Conservation (phyloP, 2,888 invertebrate genomes). For the Hirtodrosophila cameraria region DNA sequence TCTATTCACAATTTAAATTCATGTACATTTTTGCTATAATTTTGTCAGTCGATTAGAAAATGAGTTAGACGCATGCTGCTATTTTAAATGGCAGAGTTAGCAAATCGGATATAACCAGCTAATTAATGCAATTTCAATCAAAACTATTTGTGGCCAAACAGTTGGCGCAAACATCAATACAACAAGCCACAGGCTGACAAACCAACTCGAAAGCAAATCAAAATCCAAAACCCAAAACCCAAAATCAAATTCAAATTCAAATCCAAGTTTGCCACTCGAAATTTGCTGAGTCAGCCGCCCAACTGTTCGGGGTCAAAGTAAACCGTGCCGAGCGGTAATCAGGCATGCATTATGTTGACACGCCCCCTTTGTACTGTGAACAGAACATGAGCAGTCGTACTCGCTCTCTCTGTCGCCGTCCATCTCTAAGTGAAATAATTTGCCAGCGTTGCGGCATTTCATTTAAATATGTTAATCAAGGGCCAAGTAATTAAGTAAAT, state of each 20-base stretch:
- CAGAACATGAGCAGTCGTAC: slow-evolving; percentile 40
- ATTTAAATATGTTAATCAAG: slow-evolving; percentile 72
- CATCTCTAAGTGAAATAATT: slow-evolving; percentile 45
- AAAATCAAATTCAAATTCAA: slow-evolving; percentile 14
- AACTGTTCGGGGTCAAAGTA: slow-evolving; percentile 2
- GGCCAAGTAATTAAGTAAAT: slow-evolving; percentile 77
- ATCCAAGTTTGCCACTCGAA: slow-evolving; percentile 11
- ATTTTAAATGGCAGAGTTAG: not conserved
- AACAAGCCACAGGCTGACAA: slow-evolving; percentile 1
- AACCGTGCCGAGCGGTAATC: slow-evolving; percentile 32
- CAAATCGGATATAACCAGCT: slow-evolving; percentile 7
- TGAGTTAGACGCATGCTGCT: not conserved
- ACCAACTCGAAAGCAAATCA: not conserved
- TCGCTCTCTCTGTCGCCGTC: not conserved
- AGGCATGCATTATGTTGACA: slow-evolving; percentile 59
- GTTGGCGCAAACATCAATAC: not conserved
- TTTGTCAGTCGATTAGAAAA: slow-evolving; percentile 8
- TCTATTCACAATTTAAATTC: not conserved
- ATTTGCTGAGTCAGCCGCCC: slow-evolving; percentile 40
- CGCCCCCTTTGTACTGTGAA: slow-evolving; percentile 53
- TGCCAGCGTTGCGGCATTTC: slow-evolving; percentile 58
- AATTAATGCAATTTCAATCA: slow-evolving; percentile 37
- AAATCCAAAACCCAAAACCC: slow-evolving; percentile 1
- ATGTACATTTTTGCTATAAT: not conserved
- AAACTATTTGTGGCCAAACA: slow-evolving; percentile 24